A percentile compares a stretch with the other conserved stretches of the same genome.
Evolutionary conservation across 2,113 vertebrate genomes (phyloP).

Genomic region (Ammospiza caudacuta): DNA sequence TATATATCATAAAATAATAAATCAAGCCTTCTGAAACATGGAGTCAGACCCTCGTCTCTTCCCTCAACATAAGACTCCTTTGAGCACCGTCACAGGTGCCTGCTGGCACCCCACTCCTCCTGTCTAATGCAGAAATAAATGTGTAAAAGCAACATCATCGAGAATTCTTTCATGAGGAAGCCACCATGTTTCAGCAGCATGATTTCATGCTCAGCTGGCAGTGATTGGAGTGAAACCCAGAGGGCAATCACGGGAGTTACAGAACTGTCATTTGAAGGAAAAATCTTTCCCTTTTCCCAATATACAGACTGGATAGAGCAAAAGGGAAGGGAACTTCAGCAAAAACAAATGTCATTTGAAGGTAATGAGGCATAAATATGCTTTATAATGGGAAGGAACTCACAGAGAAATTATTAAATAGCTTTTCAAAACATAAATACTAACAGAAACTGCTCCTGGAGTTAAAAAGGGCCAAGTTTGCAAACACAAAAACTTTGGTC

Average conservation of each 20-base stretch:
- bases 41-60: too few relatives aligned
- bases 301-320: background rate
- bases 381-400: background rate
- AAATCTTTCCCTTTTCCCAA: background rate
- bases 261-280: background rate
- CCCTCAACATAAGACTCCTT: too few relatives aligned
- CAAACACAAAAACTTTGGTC: background rate
- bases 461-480: background rate
- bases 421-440: background rate
- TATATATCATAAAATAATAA: too few relatives aligned
- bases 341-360: background rate
- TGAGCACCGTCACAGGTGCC: background rate
- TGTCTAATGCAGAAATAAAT: background rate
- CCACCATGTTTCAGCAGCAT: background rate
- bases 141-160: slow-evolving; percentile 1
- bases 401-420: background rate
- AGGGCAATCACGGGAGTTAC: slow-evolving; percentile 14
- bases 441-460: background rate
- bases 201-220: slow-evolving; percentile 34
- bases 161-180: background rate
- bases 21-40: too few relatives aligned
- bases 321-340: background rate
- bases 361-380: background rate
- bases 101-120: background rate
- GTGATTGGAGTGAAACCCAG: background rate